Evolutionary conservation across 2,113 vertebrate species (phyloP), one percentile per base, ranked within the genome.

Genomic region (Perca flavescens): DNA sequence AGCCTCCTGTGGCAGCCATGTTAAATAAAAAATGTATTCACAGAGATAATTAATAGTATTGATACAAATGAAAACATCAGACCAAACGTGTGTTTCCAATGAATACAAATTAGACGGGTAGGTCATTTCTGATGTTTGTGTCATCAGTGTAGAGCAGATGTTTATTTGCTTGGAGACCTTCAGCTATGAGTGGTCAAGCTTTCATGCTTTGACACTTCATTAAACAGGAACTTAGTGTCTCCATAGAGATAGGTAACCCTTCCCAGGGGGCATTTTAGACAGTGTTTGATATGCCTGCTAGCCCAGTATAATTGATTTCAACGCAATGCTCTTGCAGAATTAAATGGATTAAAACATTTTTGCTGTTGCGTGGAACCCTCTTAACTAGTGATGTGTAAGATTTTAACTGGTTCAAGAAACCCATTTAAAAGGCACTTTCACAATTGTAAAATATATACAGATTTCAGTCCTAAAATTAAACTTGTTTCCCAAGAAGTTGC

Each of bases 121-220:
- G 40, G 19, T 1, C 15, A 11, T 19, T 6, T 8, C 15, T 65
- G 21, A 3, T 79, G 62, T 62, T 12, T 43, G 62, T 57, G n/a
- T 49, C 25, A 9, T 65, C 15, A 16, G 61, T 56, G 43, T 6
- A 8, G n/a, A 56, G 54, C 67, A 49, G 50, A 83, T 12, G 73
- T 80, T 77, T 43, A 43, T 43, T 77, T 58, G 28, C 73, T 50
- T 50, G 60, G 53, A 65, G 77, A 77, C 36, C 74, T 49, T 43
- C 62, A 86, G 77, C 74, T 76, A 66, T 77, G 57, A 83, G 69
- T 6, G 79, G 86, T 86, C 84, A 83, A 68, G 84, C 77, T 52
- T 76, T 81, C 53, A 10, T 86, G 79, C 77, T 83, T 69, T 85
- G 79, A 87, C 79, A 76, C 82, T 86, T 86, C 77, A 87, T 89